Evolutionary conservation across 2,888 invertebrate genomes (phyloP).

Genomic region (Chromoteleia sp.): DNA sequence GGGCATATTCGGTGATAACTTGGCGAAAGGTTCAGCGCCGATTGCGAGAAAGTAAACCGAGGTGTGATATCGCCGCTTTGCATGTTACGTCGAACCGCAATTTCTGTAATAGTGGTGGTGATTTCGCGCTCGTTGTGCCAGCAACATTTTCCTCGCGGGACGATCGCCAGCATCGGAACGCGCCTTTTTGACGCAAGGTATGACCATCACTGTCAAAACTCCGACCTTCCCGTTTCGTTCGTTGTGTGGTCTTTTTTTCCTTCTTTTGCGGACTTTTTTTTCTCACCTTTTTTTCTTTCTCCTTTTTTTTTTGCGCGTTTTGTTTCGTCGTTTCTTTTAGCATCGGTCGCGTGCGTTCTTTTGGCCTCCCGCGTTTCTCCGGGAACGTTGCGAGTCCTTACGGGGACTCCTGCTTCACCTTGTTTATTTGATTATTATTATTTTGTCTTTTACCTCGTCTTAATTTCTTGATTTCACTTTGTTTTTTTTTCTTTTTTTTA

Average conservation of each 20-base stretch:
- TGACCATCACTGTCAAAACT: slow-evolving; percentile 46
- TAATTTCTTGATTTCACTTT: neutral
- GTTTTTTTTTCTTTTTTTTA: neutral
- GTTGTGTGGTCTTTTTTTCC: too few species aligned
- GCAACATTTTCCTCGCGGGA: slow-evolving; percentile 58
- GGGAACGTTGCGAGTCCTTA: neutral
- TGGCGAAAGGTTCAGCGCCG: slow-evolving; percentile 35
- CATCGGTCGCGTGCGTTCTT: too few species aligned
- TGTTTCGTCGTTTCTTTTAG: too few species aligned
- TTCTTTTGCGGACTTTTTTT: too few species aligned
- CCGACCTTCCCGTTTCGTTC: slow-evolving; percentile 12
- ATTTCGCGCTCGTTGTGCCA: slow-evolving; percentile 65
- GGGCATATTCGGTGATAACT: slow-evolving; percentile 67
- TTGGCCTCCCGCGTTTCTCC: neutral
- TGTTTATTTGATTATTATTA: too few species aligned
- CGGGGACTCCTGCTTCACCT: too few species aligned
- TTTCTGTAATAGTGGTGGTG: slow-evolving; percentile 63
- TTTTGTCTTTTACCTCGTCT: too few species aligned
- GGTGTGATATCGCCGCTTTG: slow-evolving; percentile 66
- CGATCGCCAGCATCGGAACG: slow-evolving; percentile 47
- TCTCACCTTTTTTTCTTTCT: too few species aligned
- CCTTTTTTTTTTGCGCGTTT: too few species aligned
- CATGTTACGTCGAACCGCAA: slow-evolving; percentile 69
- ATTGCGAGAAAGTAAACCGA: slow-evolving; percentile 51
- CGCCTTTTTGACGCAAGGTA: slow-evolving; percentile 61